phyloP scores from a whole-genome alignment of 2,797 vertebrate genomes.

The Pseudochaenichthys georgianus region DNA sequence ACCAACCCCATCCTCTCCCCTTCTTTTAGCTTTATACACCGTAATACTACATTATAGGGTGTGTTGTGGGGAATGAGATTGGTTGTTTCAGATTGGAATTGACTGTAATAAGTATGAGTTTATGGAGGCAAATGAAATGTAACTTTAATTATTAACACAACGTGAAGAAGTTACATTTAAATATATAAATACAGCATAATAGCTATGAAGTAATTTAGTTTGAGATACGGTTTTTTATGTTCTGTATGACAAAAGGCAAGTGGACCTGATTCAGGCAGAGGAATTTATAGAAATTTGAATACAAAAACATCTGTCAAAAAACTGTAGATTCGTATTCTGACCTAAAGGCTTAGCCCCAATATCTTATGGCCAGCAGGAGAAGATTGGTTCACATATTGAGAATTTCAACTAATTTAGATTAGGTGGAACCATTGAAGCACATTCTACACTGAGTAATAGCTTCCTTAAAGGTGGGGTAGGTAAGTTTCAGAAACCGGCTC shows the following conservation, averaged over 20 bases:
- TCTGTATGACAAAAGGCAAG: not conserved
- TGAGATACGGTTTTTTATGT: too few relatives aligned
- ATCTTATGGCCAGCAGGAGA: slow-evolving; percentile 61
- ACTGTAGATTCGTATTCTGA: slow-evolving; percentile 49
- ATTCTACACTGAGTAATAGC: slow-evolving; percentile 43
- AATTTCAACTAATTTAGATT: slow-evolving; percentile 44
- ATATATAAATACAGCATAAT: too few relatives aligned
- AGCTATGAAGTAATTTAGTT: too few relatives aligned
- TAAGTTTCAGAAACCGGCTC: too few relatives aligned
- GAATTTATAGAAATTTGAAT: slow-evolving; percentile 18
- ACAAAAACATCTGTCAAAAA: slow-evolving; percentile 30
- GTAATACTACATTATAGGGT: not conserved
- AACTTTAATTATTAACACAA: too few relatives aligned
- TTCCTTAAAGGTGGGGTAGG: too few relatives aligned
- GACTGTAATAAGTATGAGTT: not conserved
- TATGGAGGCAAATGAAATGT: not conserved
- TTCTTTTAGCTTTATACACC: not conserved
- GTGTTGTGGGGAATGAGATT: slow-evolving; percentile 1
- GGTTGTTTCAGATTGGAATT: not conserved
- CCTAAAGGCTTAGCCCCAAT: slow-evolving; percentile 66
- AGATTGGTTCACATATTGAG: slow-evolving; percentile 52
- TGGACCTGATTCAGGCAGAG: slow-evolving; percentile 11
- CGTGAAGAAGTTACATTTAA: too few relatives aligned
- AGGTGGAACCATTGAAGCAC: slow-evolving; percentile 30
- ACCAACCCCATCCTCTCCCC: not conserved